phyloP scores from a whole-genome alignment of 2,113 vertebrate genomes.

The Ancistrus triradiatus region DNA sequence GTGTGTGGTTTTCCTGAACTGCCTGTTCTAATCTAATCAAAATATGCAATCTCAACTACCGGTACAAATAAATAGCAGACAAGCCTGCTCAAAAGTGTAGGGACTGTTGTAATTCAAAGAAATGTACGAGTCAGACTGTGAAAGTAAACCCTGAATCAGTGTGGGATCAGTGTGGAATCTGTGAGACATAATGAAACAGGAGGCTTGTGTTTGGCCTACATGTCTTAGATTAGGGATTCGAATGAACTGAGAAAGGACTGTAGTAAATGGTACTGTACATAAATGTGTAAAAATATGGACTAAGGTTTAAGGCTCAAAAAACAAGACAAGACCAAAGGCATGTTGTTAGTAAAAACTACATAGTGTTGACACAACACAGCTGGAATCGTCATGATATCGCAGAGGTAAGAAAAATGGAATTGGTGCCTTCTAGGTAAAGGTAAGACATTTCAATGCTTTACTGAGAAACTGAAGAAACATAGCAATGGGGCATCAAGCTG shows the following conservation, averaged over 20 bases:
- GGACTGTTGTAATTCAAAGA: background rate
- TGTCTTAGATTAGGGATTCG: background rate
- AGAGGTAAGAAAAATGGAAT: conserved; percentile 42
- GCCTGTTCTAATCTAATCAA: conserved; percentile 12
- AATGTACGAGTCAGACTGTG: background rate
- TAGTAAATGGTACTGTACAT: background rate
- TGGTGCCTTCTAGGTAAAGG: too few species aligned
- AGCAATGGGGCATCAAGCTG: too few species aligned
- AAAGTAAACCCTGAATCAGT: background rate
- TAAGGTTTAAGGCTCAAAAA: background rate
- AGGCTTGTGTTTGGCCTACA: too few species aligned
- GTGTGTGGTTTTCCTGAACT: conserved; percentile 8
- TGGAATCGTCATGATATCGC: conserved; percentile 42
- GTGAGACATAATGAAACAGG: background rate
- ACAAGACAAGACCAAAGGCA: conserved; percentile 4
- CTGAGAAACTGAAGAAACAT: background rate
- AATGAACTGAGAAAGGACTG: background rate
- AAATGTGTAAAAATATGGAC: conserved; percentile 7
- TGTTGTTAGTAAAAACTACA: conserved; percentile 65
- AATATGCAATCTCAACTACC: background rate
- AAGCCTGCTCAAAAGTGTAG: background rate
- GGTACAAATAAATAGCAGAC: conserved; percentile 8
- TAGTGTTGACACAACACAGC: conserved; percentile 68
- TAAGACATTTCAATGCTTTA: conserved; percentile 2
- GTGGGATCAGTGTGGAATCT: background rate